Conservation (phyloP, 2,797 vertebrate species). For the Erpetoichthys calabaricus region DNA sequence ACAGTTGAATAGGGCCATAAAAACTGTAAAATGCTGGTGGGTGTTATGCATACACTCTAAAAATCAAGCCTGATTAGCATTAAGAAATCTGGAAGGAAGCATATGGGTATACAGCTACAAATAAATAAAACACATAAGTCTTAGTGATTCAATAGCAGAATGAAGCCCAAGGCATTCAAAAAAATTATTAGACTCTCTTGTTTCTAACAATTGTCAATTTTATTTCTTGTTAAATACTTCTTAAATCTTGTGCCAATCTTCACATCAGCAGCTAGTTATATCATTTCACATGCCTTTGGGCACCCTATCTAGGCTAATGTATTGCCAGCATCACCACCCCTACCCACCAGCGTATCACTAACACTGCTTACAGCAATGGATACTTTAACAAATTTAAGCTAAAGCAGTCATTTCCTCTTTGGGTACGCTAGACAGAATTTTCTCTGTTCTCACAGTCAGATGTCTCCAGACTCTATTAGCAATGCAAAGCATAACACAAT, state of each 20-base stretch:
- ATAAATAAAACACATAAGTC: too few relatives aligned
- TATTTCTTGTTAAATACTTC: background rate
- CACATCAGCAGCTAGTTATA: background rate
- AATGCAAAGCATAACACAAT: conserved; percentile 5
- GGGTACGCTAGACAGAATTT: conserved; percentile 2
- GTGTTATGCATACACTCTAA: too few relatives aligned
- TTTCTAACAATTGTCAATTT: background rate
- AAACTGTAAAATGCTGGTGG: too few relatives aligned
- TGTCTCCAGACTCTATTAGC: conserved; percentile 6
- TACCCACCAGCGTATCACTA: background rate
- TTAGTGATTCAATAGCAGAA: too few relatives aligned
- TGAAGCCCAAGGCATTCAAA: too few relatives aligned
- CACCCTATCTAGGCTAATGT: background rate
- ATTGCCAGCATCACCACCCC: background rate
- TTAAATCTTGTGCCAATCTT: background rate
- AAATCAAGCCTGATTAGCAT: too few relatives aligned
- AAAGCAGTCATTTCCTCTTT: conserved; percentile 4
- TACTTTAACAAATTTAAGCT: conserved; percentile 5
- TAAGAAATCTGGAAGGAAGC: too few relatives aligned
- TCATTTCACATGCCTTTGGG: background rate
- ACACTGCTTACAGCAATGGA: background rate
- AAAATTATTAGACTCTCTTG: too few relatives aligned
- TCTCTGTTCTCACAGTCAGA: conserved; percentile 3
- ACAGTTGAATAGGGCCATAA: too few relatives aligned
- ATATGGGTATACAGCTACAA: too few relatives aligned